Evolutionary conservation across 2,797 vertebrate species (phyloP), one percentile per base, ranked within the genome.

Genomic region (Amphiprion clarkii): DNA sequence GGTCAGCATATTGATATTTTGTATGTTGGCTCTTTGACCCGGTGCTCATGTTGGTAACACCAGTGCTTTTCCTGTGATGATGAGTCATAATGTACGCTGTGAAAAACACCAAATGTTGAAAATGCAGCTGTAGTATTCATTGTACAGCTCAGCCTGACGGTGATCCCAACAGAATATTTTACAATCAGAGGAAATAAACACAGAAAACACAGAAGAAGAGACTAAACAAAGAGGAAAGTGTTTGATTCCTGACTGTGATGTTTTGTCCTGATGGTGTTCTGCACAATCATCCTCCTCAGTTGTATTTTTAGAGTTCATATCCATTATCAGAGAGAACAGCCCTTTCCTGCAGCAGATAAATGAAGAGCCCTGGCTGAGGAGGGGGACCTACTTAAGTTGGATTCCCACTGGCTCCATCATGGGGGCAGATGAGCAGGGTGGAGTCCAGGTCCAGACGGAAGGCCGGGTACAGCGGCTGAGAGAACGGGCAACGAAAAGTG

Each of bases 371-470:
- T 21, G 25, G 44, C 1, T 9, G 56, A 33, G 7, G 25, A 17
- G 3, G 14, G 23, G 14, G 56, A 4, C 2, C 4, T 1, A 29
- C 66, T 76, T 75, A 85, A 27, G 39, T n/a, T 0, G 46, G 31
- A 61, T 78, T 77, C 10, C 67, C 83, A 5, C 58, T 71, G 39
- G 55, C 62, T 31, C 59, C 71, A 0, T 87, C 89, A 0, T 71
- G 53, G 1, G 92, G 88, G 58, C 91, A 93, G 76, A 94, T 87
- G 66, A 92, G 75, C 67, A 94, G 40, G 0, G 92, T 94, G 59
- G 93, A 91, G 92, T 94, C 93, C 82, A 94, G 89, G 73, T 94
- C 93, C 60, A 94, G 84, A 27, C 94, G 88, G 78, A 95, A 95
- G 17, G 93, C 94, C 2, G 95, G 94, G 71, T 94, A 94, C n/a